Conservation (phyloP, 2,113 vertebrate genomes). For the Nothocercus nigrocapillus region DNA sequence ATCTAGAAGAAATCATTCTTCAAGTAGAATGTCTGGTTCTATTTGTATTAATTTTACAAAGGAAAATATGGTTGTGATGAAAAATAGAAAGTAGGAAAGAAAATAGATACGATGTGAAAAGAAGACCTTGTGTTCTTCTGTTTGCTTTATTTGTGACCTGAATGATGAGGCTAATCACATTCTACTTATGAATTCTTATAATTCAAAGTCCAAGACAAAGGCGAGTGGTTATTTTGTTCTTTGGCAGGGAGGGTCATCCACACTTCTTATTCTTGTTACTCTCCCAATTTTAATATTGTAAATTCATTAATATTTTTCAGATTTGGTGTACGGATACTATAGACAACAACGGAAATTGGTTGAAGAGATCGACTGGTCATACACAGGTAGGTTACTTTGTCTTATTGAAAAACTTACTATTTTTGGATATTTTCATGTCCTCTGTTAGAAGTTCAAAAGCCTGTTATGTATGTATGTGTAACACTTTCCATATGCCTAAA, state of each 20-base stretch:
- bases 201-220: background rate
- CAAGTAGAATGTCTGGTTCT: background rate
- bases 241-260: rapidly evolving
- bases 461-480: background rate
- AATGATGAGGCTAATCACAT: background rate
- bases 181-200: background rate
- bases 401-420: background rate
- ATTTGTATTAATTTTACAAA: background rate
- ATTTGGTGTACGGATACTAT: constrained; percentile 85
- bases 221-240: background rate
- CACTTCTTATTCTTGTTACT: background rate
- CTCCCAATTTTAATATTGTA: constrained; percentile 35
- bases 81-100: background rate
- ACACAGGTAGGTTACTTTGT: constrained; percentile 83
- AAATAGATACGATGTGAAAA: background rate
- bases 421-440: background rate
- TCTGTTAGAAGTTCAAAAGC: background rate
- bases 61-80: background rate
- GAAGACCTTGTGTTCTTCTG: background rate
- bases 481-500: background rate
- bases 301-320: constrained; percentile 70
- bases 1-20: background rate
- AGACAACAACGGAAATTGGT: constrained; percentile 92
- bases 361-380: constrained; percentile 97
- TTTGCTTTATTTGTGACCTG: background rate